These are phyloP conservation scores for Calvadosia cruxmelitensis DNA, from an alignment of 30 jellyfish, hydroid and myxozoan species.

Conservation along the genomic window DNA sequence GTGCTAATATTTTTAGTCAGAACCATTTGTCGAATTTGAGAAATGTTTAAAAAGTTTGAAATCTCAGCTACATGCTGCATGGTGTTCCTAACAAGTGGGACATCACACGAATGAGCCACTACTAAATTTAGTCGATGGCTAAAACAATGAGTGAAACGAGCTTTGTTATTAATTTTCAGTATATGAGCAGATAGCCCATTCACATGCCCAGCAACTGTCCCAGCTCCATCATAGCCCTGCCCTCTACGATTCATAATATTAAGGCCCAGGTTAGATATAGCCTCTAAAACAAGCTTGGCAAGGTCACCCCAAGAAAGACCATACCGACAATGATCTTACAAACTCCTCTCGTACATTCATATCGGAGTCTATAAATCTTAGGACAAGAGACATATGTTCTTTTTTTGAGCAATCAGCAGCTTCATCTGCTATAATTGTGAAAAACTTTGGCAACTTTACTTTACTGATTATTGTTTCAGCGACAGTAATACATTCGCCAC, in stretches of 20 bases:
- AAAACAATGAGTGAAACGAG: not conserved
- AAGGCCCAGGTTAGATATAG: not conserved
- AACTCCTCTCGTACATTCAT: conserved; percentile 32
- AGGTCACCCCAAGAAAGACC: conserved; percentile 54
- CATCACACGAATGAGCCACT: not conserved
- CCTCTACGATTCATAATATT: not conserved
- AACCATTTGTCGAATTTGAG: not conserved
- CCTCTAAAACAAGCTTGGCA: conserved; percentile 3
- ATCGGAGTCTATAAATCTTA: conserved; percentile 9
- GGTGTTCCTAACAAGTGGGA: not conserved
- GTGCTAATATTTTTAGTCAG: not conserved
- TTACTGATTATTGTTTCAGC: not conserved
- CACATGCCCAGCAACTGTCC: not conserved
- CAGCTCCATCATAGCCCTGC: not conserved
- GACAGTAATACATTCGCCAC: conserved; percentile 27
- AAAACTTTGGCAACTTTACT: not conserved
- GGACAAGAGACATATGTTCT: conserved; percentile 27
- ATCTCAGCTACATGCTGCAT: not conserved
- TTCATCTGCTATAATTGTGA: not conserved
- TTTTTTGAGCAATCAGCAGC: conserved; percentile 3
- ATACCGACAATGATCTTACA: conserved; percentile 21
- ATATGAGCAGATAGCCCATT: not conserved
- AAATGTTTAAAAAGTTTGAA: not conserved
- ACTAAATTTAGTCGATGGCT: not conserved
- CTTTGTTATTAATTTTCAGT: not conserved